These are phyloP conservation scores for Coregonus clupeaformis DNA, from an alignment of 2,113 vertebrate species.

Conservation along the genomic window DNA sequence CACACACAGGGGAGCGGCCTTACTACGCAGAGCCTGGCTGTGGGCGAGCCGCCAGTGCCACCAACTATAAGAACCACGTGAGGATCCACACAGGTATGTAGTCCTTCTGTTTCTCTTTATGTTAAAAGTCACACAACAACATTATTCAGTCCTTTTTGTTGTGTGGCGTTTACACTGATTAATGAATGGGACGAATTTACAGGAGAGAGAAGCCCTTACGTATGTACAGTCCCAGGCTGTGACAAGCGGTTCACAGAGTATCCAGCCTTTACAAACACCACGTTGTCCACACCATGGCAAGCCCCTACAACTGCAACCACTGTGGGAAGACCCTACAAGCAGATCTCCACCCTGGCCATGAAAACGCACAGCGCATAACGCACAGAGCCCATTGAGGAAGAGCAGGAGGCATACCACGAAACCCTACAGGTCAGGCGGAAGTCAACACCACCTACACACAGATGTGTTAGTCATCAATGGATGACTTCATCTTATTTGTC, in stretches of 20 bases:
- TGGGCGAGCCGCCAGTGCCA: conserved; percentile 93
- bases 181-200: not conserved
- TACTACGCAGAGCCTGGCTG: conserved; percentile 97
- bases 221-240: conserved; percentile 98
- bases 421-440: conserved; percentile 83
- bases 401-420: conserved; percentile 94
- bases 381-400: conserved; percentile 96
- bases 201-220: conserved; percentile 99
- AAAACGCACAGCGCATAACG: conserved; percentile 95
- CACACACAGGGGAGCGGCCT: conserved; percentile 95
- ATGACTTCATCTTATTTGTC: not conserved
- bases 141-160: not conserved
- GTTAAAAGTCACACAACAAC: not conserved
- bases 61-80: conserved; percentile 99
- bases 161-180: not conserved
- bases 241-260: conserved; percentile 99
- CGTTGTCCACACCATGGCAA: conserved; percentile 98
- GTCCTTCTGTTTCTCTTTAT: no score
- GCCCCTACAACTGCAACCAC: conserved; percentile 98
- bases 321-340: conserved; percentile 99
- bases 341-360: conserved; percentile 98
- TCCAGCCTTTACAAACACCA: conserved; percentile 99
- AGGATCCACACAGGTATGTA: conserved; percentile 94
- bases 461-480: not conserved
- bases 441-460: not conserved